Conservation (phyloP, 2,888 invertebrate species). For the Melanostoma scalare region DNA sequence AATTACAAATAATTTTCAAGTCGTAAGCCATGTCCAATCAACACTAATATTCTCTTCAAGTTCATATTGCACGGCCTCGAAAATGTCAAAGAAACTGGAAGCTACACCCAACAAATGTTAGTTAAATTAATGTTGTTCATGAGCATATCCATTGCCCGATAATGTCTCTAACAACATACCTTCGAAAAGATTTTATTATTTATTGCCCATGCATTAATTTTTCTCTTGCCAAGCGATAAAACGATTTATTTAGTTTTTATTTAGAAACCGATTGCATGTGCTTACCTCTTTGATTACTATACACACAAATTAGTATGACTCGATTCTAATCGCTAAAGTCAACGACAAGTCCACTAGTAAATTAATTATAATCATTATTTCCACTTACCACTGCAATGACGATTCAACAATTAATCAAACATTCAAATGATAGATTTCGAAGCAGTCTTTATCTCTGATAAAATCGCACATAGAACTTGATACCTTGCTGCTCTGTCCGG, state of each 20-base stretch:
- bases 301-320: slow-evolving; percentile 44
- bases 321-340: slow-evolving; percentile 44
- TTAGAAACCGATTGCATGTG: not conserved
- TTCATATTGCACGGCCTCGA: not conserved
- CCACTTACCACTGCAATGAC: slow-evolving; percentile 28
- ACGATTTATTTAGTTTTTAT: not conserved
- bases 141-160: slow-evolving; percentile 7
- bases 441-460: slow-evolving; percentile 60
- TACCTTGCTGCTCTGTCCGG: slow-evolving; percentile 21
- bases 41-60: not conserved
- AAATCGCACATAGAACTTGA: slow-evolving; percentile 63
- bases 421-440: slow-evolving; percentile 56
- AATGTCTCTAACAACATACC: not conserved
- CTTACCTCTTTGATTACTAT: not conserved
- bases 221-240: slow-evolving; percentile 14
- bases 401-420: slow-evolving; percentile 61
- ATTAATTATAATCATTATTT: slow-evolving; percentile 50
- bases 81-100: not conserved
- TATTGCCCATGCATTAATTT: not conserved
- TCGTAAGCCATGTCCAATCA: not conserved
- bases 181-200: not conserved
- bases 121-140: slow-evolving; percentile 4
- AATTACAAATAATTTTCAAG: not conserved
- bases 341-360: slow-evolving; percentile 39
- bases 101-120: slow-evolving; percentile 12